Percentiles rank a stretch among this genome's conserved stretches.
Evolutionary conservation across 1,140 invertebrate species (phyloP).

Genomic region (Drosophila equinoxialis): DNA sequence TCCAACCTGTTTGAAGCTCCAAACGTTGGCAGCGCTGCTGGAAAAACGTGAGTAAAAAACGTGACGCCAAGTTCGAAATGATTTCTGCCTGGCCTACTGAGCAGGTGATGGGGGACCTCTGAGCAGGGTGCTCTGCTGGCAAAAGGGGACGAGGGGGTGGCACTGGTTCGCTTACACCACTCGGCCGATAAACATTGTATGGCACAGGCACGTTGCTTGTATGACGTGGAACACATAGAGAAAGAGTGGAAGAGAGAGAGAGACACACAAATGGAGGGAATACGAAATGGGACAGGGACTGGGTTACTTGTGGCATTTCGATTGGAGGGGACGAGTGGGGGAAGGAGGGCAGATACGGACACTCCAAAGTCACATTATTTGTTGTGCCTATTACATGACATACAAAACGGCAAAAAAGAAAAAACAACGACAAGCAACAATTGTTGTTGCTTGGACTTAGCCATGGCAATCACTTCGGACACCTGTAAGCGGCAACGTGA

Average conservation of each 20-base stretch:
- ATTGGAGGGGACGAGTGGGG: not conserved
- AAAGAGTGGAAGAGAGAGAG: not conserved
- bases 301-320: constrained; percentile 14
- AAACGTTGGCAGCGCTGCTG: constrained; percentile 46
- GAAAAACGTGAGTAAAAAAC: constrained; percentile 75
- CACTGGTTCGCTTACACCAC: constrained; percentile 40
- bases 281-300: constrained; percentile 1
- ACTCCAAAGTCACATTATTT: constrained; percentile 61
- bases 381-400: constrained; percentile 61
- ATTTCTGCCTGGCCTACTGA: constrained; percentile 70
- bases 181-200: constrained; percentile 52
- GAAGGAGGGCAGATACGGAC: constrained; percentile 1
- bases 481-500: constrained; percentile 53
- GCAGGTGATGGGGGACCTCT: constrained; percentile 28
- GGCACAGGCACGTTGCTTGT: constrained; percentile 49
- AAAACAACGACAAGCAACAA: constrained; percentile 29
- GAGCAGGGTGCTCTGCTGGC: not conserved
- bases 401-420: constrained; percentile 17
- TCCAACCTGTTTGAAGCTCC: constrained; percentile 60
- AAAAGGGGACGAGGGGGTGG: not conserved
- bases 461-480: constrained; percentile 46
- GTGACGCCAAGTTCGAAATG: constrained; percentile 70
- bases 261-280: not conserved
- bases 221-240: constrained; percentile 4
- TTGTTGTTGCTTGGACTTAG: constrained; percentile 38